Evolutionary conservation across 2,797 vertebrate genomes (phyloP).

Genomic region (Urocyon cinereoargenteus): DNA sequence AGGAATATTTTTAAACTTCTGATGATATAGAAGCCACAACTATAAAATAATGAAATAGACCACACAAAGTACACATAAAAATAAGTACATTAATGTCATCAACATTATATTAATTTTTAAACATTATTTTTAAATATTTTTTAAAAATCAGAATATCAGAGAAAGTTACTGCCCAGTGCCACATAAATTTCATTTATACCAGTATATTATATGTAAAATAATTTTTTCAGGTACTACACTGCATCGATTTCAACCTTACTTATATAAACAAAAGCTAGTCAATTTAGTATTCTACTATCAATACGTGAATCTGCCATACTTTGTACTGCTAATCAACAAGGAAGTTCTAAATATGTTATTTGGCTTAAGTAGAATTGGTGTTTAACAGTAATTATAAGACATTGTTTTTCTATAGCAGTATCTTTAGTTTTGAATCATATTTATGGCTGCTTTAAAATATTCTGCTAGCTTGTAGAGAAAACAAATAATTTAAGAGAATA

Average conservation of each 20-base stretch:
- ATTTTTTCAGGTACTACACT: constrained; percentile 33
- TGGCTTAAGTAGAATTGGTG: background rate
- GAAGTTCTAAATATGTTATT: constrained; percentile 37
- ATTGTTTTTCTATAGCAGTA: background rate
- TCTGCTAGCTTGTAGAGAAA: constrained; percentile 37
- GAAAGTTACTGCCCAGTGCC: background rate
- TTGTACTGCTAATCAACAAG: background rate
- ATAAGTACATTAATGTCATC: constrained; percentile 36
- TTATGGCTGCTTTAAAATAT: constrained; percentile 40
- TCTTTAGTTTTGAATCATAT: background rate
- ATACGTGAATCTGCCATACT: constrained; percentile 2
- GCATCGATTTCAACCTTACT: constrained; percentile 52
- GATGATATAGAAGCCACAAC: background rate
- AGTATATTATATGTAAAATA: constrained; percentile 47
- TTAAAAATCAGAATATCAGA: background rate
- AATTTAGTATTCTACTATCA: constrained; percentile 33
- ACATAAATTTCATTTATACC: constrained; percentile 36
- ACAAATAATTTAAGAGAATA: constrained; percentile 53
- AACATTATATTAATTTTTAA: constrained; percentile 55
- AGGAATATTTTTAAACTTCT: background rate
- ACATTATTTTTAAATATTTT: constrained; percentile 36
- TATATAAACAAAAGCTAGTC: background rate
- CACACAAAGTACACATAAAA: constrained; percentile 53
- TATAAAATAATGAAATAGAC: constrained; percentile 50
- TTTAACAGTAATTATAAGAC: constrained; percentile 35